These are phyloP conservation scores for Nyctereutes procyonoides DNA, from an alignment of 2,113 vertebrate genomes.

Conservation along the genomic window DNA sequence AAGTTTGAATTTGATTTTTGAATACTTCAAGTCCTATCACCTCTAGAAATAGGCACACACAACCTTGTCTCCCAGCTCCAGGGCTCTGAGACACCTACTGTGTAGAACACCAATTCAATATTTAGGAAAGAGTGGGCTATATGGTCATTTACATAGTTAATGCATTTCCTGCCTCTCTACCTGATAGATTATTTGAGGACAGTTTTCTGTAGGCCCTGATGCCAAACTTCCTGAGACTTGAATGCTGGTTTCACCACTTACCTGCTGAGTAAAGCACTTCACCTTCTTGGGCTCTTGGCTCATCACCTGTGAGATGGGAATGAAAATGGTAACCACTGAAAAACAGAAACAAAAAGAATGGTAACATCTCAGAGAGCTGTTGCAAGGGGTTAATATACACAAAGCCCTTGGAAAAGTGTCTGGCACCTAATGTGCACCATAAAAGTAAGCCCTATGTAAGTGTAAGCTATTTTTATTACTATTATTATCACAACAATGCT, in stretches of 20 bases:
- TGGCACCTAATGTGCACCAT: background rate
- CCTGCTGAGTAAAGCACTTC: background rate
- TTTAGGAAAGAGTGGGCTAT: background rate
- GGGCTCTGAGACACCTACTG: background rate
- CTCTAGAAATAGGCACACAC: background rate
- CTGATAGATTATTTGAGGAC: background rate
- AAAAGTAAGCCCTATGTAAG: background rate
- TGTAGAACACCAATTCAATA: background rate
- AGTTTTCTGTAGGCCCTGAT: background rate
- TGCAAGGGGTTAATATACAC: background rate
- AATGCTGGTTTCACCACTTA: background rate
- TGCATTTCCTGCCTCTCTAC: background rate
- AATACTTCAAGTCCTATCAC: background rate
- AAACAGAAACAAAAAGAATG: background rate
- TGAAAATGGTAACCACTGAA: background rate
- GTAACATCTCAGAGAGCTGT: background rate
- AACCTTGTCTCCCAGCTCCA: background rate
- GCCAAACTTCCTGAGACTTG: background rate
- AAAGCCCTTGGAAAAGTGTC: background rate
- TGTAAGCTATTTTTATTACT: slow-evolving; percentile 51
- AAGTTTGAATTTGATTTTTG: background rate
- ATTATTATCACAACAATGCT: slow-evolving; percentile 51
- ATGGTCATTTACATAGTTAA: background rate
- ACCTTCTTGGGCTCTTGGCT: background rate
- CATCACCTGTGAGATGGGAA: background rate